Conservation (phyloP, 2,888 invertebrate genomes). For the Hydrotaea diabolus region DNA sequence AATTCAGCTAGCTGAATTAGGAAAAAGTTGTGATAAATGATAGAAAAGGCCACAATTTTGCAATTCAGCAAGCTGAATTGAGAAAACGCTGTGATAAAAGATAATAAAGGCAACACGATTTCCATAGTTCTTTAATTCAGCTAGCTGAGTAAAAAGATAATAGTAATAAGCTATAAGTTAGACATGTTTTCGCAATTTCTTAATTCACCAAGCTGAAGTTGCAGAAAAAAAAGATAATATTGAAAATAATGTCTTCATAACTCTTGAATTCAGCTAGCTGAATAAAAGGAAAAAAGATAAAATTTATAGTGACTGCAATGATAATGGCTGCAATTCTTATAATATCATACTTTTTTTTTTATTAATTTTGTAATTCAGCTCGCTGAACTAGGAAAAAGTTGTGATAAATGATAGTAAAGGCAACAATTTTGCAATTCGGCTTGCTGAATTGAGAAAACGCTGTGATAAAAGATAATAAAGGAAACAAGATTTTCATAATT, state of each 20-base stretch:
- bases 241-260: too few relatives aligned
- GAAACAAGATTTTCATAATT: too few relatives aligned
- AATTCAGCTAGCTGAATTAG: conserved; percentile 7
- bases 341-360: too few relatives aligned
- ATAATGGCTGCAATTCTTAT: too few relatives aligned
- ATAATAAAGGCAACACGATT: too few relatives aligned
- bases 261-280: background rate
- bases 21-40: too few relatives aligned
- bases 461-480: background rate
- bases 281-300: background rate
- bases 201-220: background rate
- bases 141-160: background rate
- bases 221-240: too few relatives aligned
- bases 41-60: too few relatives aligned
- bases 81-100: background rate
- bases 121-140: too few relatives aligned
- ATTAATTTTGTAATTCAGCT: background rate
- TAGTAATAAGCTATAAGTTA: background rate
- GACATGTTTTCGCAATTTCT: background rate
- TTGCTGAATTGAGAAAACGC: background rate
- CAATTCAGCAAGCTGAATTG: conserved; percentile 6
- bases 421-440: background rate
- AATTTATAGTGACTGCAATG: too few relatives aligned
- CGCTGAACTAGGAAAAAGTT: background rate
- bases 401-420: too few relatives aligned